Percentiles rank a stretch among this genome's conserved stretches.
phyloP scores from a whole-genome alignment of 2,888 invertebrate species.

The Troides oblongomaculatus region DNA sequence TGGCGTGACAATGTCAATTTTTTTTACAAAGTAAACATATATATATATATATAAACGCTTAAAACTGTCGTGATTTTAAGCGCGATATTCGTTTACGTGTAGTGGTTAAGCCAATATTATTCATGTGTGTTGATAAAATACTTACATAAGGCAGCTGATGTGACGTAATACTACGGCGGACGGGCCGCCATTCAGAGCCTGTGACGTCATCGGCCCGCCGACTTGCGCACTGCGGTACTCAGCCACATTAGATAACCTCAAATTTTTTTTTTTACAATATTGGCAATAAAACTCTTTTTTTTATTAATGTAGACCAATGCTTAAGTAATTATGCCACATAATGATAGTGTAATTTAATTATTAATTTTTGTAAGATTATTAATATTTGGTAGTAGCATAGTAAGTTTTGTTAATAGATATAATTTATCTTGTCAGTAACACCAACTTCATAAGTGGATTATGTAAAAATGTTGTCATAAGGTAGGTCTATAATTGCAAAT shows the following conservation, averaged over 20 bases:
- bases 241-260: slow-evolving; percentile 17
- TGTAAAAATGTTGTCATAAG: background rate
- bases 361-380: background rate
- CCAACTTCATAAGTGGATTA: background rate
- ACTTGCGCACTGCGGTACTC: slow-evolving; percentile 25
- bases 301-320: too few relatives aligned
- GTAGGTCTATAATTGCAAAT: background rate
- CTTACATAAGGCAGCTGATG: background rate
- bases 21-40: too few relatives aligned
- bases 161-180: slow-evolving; percentile 24
- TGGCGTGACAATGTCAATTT: too few relatives aligned
- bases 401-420: background rate
- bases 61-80: background rate
- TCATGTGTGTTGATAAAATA: background rate
- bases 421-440: background rate
- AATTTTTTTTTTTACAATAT: slow-evolving; percentile 20
- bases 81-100: background rate
- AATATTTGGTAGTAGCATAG: background rate
- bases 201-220: slow-evolving; percentile 23
- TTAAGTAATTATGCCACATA: background rate
- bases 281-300: slow-evolving; percentile 3
- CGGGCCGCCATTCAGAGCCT: slow-evolving; percentile 18
- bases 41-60: background rate
- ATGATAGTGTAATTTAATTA: background rate
- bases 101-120: background rate